Percentiles rank a stretch among this genome's conserved stretches.
Evolutionary conservation across 2,797 vertebrate genomes (phyloP).

Genomic region (Gobionotothen gibberifrons): DNA sequence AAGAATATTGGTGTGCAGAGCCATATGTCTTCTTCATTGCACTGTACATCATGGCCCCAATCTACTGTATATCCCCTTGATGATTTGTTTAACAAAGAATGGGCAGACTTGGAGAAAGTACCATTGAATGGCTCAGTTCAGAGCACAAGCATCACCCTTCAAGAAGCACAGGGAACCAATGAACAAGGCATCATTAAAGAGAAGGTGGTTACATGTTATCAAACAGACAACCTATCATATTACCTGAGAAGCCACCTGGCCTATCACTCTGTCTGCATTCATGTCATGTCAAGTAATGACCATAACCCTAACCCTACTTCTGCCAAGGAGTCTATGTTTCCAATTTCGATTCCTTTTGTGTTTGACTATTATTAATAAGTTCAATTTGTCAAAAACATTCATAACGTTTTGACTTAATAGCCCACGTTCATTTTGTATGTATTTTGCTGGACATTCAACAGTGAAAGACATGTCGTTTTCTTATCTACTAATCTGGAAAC

Average conservation of each 20-base stretch:
- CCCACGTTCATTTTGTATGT: too few species aligned
- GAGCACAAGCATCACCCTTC: slow-evolving; percentile 4
- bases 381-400: background rate
- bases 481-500: too few species aligned
- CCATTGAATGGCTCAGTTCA: slow-evolving; percentile 12
- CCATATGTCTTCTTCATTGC: slow-evolving; percentile 26
- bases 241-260: background rate
- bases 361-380: background rate
- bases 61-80: background rate
- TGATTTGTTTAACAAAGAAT: background rate
- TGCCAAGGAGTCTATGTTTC: background rate
- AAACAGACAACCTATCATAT: background rate
- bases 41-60: background rate
- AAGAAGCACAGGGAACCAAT: slow-evolving; percentile 31
- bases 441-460: too few species aligned
- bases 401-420: background rate
- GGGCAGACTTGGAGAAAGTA: slow-evolving; percentile 4
- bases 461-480: too few species aligned
- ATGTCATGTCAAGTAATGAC: background rate
- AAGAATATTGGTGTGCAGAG: slow-evolving; percentile 17
- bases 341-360: background rate
- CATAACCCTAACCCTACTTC: background rate
- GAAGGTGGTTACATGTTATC: background rate
- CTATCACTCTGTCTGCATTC: background rate
- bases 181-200: background rate